Base-by-base conservation (phyloP, 2,888 invertebrate genomes). In the Meteorus colon region DNA sequence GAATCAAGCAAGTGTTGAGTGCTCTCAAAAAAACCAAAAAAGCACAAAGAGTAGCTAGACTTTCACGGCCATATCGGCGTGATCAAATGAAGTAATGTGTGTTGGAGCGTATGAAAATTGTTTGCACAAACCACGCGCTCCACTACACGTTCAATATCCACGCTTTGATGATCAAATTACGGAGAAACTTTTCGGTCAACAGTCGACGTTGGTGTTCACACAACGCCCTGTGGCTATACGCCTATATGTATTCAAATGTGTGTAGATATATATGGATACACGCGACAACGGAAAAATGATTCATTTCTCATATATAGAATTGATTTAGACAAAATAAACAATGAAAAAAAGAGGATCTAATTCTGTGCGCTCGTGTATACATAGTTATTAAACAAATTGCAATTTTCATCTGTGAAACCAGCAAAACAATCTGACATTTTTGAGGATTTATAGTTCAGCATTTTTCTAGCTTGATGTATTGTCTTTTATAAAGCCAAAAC, bases 11-110 rank as follows among this genome's bases (percentile, higher is more conserved):
- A 41, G 41, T 48, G n/a, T 48, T 48, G n/a, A 16, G n/a, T 48
- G 48, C 48, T 48, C 16, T 16, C 16, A n/a, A 48, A 48, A n/a
- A 48, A 48, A 41, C 37, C 19, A 48, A 76, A 69, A 62, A 80
- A 74, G 77, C 80, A 68, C 69, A 81, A 73, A 67, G 78, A 69
- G 59, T 51, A 29, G 76, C 62, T 62, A 45, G 73, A 67, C 75
- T 81, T 81, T 80, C 80, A 81, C 73, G 65, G 34, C n/a, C 67
- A 24, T 19, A 24, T 37, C 29, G 48, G 48, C 19, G 63, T 74
- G 62, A 69, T 70, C 66, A 75, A 75, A 75, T 75, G 65, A 55
- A 70, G 65, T 75, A 71, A 75, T 65, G 70, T 70, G 75, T 70
- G 75, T 65, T 55, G 65, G 41, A 65, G 70, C 71, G 66, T 75